These are phyloP conservation scores for Drosophila pseudotalamancana DNA, from an alignment of 2,888 invertebrate species.

Conservation along the genomic window DNA sequence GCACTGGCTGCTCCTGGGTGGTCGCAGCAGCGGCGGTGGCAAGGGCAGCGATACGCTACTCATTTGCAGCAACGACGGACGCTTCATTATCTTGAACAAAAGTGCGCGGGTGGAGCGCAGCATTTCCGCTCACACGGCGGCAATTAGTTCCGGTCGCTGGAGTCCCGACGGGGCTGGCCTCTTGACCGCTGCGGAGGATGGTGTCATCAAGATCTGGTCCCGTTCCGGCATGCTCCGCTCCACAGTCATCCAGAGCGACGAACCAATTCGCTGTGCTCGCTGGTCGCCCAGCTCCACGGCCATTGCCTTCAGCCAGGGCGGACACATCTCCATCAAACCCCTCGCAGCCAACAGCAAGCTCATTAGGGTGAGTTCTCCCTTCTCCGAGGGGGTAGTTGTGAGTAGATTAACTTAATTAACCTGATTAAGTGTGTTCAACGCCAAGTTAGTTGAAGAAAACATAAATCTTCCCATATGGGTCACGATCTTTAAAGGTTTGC, in stretches of 20 bases:
- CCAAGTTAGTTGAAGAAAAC: no score
- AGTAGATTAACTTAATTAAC: background rate
- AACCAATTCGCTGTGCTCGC: conserved; percentile 92
- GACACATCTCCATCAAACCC: conserved; percentile 88
- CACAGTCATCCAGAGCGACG: conserved; percentile 92
- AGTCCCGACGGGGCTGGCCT: conserved; percentile 98
- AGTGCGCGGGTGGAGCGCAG: conserved; percentile 96
- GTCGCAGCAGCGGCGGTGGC: conserved; percentile 82
- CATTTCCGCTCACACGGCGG: conserved; percentile 96
- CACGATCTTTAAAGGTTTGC: no score
- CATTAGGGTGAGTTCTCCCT: conserved; percentile 86
- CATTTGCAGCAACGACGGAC: conserved; percentile 94
- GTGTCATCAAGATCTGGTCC: conserved; percentile 98
- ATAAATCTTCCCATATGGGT: no score
- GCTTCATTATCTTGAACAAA: conserved; percentile 94
- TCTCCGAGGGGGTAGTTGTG: background rate
- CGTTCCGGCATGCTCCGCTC: conserved; percentile 97
- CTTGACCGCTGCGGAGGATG: conserved; percentile 97
- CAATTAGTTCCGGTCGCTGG: conserved; percentile 95
- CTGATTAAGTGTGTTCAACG: no score
- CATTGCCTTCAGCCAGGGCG: conserved; percentile 89
- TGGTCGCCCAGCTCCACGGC: conserved; percentile 92
- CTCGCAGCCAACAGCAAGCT: conserved; percentile 90
- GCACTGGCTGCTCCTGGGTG: conserved; percentile 89
- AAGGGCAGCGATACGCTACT: conserved; percentile 90